Evolutionary conservation across 2,113 vertebrate genomes (phyloP).

Genomic region (Perognathus longimembris): DNA sequence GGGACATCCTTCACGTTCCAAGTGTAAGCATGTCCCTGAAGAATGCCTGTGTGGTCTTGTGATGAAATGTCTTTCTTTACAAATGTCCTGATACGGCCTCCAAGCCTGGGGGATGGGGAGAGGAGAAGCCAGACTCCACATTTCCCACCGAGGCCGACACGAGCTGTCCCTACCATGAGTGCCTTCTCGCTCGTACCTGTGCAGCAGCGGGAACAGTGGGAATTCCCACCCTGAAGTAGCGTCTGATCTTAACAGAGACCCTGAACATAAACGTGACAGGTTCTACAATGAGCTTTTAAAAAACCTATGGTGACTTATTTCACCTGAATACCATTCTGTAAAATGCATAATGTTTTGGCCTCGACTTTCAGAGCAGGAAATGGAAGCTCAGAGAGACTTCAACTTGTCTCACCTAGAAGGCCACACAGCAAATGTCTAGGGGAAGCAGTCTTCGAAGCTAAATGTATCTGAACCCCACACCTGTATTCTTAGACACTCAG

Average conservation of each 20-base stretch:
- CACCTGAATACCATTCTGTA: neutral
- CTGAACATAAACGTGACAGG: rapidly evolving
- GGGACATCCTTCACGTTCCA: slow-evolving; percentile 74
- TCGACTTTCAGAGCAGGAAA: neutral
- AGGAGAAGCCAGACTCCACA: neutral
- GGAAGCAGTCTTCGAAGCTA: neutral
- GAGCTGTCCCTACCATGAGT: neutral
- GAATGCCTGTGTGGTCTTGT: slow-evolving; percentile 37
- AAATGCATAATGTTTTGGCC: neutral
- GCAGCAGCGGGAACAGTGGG: neutral
- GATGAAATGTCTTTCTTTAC: slow-evolving; percentile 45
- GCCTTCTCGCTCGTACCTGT: neutral
- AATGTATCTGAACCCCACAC: neutral
- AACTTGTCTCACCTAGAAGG: neutral
- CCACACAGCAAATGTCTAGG: neutral
- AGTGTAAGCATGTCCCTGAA: slow-evolving; percentile 56
- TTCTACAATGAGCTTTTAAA: neutral
- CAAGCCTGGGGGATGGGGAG: neutral
- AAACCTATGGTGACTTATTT: neutral
- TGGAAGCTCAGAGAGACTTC: neutral
- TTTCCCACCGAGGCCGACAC: neutral
- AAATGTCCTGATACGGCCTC: neutral
- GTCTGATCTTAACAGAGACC: neutral
- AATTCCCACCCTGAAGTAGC: too few species aligned
- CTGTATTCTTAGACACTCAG: neutral